Evolutionary conservation across 2,797 vertebrate genomes (phyloP).

Genomic region (Pseudochromis fuscus): DNA sequence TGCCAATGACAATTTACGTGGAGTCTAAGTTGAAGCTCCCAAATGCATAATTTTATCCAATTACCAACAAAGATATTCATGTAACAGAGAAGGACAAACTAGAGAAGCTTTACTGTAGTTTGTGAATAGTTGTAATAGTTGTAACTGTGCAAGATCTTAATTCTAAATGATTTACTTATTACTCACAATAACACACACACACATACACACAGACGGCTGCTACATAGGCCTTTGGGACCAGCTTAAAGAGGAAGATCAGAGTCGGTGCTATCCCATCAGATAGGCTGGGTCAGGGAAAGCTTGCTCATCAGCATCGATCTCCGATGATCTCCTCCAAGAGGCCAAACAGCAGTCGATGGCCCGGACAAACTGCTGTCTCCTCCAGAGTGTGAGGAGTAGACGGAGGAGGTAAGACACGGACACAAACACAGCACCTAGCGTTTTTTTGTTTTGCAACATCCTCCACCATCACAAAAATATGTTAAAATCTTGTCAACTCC

Average conservation of each 20-base stretch:
- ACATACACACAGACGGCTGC: conserved; percentile 7
- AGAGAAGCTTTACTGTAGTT: not conserved
- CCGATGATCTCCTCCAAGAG: conserved; percentile 55
- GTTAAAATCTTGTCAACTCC: too few species aligned
- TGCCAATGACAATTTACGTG: too few species aligned
- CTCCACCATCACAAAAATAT: too few species aligned
- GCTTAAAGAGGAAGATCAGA: conserved; percentile 59
- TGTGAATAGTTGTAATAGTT: not conserved
- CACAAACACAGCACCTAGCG: too few species aligned
- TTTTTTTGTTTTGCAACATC: too few species aligned
- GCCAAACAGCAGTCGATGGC: conserved; percentile 59
- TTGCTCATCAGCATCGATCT: conserved; percentile 63
- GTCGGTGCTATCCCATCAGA: conserved; percentile 35
- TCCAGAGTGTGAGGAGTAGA: too few species aligned
- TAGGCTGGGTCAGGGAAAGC: conserved; percentile 55
- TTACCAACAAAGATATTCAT: too few species aligned
- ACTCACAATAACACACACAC: conserved; percentile 6
- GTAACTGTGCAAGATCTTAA: not conserved
- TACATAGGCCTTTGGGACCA: conserved; percentile 38
- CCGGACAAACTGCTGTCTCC: conserved; percentile 35
- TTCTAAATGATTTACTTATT: not conserved
- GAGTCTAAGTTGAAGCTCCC: too few species aligned
- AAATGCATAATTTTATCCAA: not conserved
- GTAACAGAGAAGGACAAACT: not conserved
- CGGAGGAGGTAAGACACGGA: too few species aligned